A percentile compares a stretch with the other conserved stretches of the same genome.
Conservation (phyloP, 2,113 vertebrate genomes). For the Protomyctophum bolini region DNA sequence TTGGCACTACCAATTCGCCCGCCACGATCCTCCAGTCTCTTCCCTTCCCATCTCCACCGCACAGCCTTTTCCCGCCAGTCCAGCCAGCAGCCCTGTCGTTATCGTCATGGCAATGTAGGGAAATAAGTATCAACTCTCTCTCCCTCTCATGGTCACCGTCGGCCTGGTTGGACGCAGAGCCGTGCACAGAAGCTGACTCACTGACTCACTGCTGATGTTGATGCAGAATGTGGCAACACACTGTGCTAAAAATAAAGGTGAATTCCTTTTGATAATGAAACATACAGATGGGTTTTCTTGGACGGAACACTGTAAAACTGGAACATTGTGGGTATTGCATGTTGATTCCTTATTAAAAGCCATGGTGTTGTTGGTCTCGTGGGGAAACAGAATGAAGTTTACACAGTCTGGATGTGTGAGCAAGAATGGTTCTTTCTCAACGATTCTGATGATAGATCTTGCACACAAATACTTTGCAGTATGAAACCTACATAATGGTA, state of each 20-base stretch:
- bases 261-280: neutral
- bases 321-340: neutral
- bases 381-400: neutral
- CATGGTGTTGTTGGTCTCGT: neutral
- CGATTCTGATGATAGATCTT: too few relatives aligned
- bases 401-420: neutral
- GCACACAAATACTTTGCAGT: too few relatives aligned
- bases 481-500: too few relatives aligned
- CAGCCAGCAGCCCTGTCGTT: conserved; percentile 26
- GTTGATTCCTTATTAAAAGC: neutral
- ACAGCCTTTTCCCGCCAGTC: conserved; percentile 32
- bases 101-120: conserved; percentile 54
- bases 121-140: conserved; percentile 43
- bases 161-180: conserved; percentile 24
- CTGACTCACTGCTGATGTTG: conserved; percentile 18
- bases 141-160: neutral
- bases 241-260: neutral
- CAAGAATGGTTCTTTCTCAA: too few relatives aligned
- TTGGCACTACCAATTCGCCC: conserved; percentile 28
- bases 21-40: neutral
- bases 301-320: neutral
- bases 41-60: conserved; percentile 27
- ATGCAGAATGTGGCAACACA: conserved; percentile 8
- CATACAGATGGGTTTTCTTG: neutral
- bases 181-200: neutral